Base-by-base conservation (phyloP, 2,888 invertebrate species). In the Athripsodes cinereus region DNA sequence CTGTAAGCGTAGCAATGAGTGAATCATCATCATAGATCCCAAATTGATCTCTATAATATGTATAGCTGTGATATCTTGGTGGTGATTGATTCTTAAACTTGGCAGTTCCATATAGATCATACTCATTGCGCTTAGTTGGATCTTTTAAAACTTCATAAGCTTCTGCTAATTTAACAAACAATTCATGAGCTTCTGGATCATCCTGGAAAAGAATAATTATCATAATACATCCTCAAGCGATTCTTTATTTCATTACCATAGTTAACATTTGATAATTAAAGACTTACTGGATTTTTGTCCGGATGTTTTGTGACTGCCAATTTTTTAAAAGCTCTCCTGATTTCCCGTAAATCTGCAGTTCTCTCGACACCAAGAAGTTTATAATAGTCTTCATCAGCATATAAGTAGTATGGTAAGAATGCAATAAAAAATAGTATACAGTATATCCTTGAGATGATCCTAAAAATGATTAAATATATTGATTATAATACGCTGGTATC, bases 81-180 rank as follows among this genome's bases (percentile, higher is more conserved):
- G 84, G 83, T 13, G 81, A 81, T 46, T 74, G 75, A 64, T 79
- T 78, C 60, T 83, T 81, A 64, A 87, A 77, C 31, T 83, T 86
- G 63, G 85, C 85, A 68, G 90, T 88, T 2, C 93, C 93, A 68
- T 87, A 83, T 35, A 84, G 70, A 71, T 93, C 91, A 75, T 92
- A 93, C 54, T 85, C 84, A 66, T 86, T 87, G 57, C 91, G 77
- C 61, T 85, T 80, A 58, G 88, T 87, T 47, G 88, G 85, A 74
- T 93, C 92, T 72, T 92, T 92, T 13, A 94, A 72, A 1, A 89
- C 86, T 72, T 94, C 93, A 75, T 94, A 94, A 0, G 92, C 93
- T 68, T 86, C 83, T 52, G 88, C 90, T 50, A 93, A 80, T 74
- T 84, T 84, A 22, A 92, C 72, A 70, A 94, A 94, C 64, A 83